Percentiles rank a stretch among this genome's conserved stretches.
phyloP scores from a whole-genome alignment of 2,113 vertebrate genomes.

The Corapipo altera region DNA sequence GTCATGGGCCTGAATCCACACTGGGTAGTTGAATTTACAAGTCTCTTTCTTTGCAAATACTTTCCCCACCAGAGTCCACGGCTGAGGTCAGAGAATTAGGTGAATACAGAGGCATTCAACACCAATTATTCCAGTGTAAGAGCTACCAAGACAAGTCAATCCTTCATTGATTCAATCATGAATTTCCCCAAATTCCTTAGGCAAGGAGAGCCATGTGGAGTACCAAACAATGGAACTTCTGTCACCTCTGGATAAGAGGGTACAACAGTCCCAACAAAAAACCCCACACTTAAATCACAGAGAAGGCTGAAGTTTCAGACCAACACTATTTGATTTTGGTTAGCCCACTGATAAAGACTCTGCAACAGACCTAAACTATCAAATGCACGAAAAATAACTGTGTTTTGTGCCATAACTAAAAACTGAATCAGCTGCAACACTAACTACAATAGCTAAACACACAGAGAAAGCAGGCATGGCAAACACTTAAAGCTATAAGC shows the following conservation, averaged over 20 bases:
- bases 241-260: not conserved
- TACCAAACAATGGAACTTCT: fast-evolving
- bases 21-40: not conserved
- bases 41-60: not conserved
- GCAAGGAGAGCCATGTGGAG: not conserved
- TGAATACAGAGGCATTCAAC: not conserved
- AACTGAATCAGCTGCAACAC: not conserved
- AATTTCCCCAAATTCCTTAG: not conserved
- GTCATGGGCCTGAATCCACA: not conserved
- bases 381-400: not conserved
- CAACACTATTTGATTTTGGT: not conserved
- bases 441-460: not conserved
- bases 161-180: not conserved
- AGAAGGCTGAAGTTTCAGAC: not conserved
- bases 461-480: not conserved
- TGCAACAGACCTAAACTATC: not conserved
- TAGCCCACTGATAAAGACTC: not conserved
- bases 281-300: not conserved
- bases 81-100: not conserved
- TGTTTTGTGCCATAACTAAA: not conserved
- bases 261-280: not conserved
- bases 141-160: not conserved
- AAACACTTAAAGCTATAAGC: not conserved
- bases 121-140: not conserved
- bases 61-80: not conserved